Base-by-base conservation (phyloP, 1,140 invertebrate genomes). In the Bombus terrestris region DNA sequence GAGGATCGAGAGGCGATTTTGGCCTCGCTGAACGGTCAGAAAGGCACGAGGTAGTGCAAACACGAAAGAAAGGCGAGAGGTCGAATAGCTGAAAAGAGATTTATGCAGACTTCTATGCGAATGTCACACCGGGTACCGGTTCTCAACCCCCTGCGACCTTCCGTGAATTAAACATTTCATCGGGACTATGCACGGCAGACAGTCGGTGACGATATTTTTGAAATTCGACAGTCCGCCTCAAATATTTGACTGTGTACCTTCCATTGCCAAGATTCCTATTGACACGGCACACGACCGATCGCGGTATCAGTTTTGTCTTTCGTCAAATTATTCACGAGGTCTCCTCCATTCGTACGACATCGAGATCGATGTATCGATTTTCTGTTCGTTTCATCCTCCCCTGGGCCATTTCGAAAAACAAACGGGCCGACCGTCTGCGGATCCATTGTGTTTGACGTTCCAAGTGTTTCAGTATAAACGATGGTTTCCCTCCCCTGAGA, bases 191-290 rank as follows among this genome's bases (percentile, higher is more conserved):
- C 71, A 37, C 28, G 47, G 53, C 86, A 81, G 86, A 74, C 81
- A 75, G 89, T 76, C 86, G 87, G 22, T 71, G 41, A 37, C 71
- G 86, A 89, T 89, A 89, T 93, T 93, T 93, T 92, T 87, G 87
- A 93, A 93, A 92, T 89, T 92, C 90, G 90, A 83, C 90, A 74
- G 80, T 74, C 83, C 39, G 72, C 85, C 72, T 90, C 92, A 93
- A 93, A 93, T 92, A 93, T 93, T 93, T 92, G 92, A 92, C 88
- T 92, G 90, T 93, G 92, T 92, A 89, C 86, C 89, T 91, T 92
- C 85, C 90, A 93, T 92, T 90, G 91, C 87, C 88, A 91, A 92
- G 88, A 92, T 88, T 88, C 80, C 73, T 93, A 77, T 93, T 93
- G 92, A 93, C 92, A 91, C 81, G 90, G 84, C 84, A n/a, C 73